Conservation (phyloP, 2,113 vertebrate species). For the Grammomys dolichurus region DNA sequence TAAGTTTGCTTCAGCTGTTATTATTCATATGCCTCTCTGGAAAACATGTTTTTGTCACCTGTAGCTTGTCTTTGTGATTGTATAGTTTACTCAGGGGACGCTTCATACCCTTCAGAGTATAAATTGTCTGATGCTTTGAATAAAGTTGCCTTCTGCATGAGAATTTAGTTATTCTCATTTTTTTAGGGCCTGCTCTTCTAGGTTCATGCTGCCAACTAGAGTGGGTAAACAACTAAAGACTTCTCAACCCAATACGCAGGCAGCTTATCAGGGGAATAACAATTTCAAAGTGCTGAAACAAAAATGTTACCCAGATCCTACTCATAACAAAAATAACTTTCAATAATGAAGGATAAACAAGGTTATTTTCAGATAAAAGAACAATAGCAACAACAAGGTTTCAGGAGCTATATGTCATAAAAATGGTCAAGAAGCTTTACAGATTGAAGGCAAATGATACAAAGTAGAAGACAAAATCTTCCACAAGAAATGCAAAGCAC, state of each 20-base stretch:
- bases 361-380: conserved; percentile 17
- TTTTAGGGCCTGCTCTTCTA: neutral
- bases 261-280: neutral
- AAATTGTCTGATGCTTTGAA: neutral
- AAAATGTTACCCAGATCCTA: neutral
- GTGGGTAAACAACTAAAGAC: neutral
- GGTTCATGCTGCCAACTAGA: neutral
- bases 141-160: neutral
- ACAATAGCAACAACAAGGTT: neutral
- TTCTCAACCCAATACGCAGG: neutral
- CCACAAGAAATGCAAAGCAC: neutral
- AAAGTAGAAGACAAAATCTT: conserved; percentile 7
- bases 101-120: neutral
- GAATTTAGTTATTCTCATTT: neutral
- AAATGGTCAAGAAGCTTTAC: conserved; percentile 5
- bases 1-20: neutral
- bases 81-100: neutral
- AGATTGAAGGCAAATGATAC: neutral
- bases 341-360: neutral
- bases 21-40: neutral
- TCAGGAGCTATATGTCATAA: neutral
- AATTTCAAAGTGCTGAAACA: neutral
- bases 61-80: neutral
- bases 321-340: neutral
- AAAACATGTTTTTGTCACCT: neutral